phyloP scores from a whole-genome alignment of 2,888 invertebrate genomes.

The Brachypterus glaber region DNA sequence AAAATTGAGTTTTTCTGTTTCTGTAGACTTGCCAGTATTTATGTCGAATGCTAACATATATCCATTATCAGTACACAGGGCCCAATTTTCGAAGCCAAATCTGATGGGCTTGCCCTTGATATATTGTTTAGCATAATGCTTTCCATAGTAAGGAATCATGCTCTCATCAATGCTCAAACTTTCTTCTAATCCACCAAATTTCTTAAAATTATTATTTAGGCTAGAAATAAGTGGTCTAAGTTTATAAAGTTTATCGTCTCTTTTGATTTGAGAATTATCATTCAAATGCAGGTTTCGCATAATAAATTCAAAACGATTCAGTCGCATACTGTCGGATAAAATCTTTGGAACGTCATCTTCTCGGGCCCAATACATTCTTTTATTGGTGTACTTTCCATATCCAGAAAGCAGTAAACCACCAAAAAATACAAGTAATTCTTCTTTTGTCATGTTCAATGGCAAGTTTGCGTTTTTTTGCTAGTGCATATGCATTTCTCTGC shows the following conservation, averaged over 20 bases:
- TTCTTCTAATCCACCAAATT: conserved; percentile 17
- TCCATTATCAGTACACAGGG: conserved; percentile 19
- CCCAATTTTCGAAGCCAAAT: conserved; percentile 22
- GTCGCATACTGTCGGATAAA: conserved; percentile 6
- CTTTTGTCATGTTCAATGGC: conserved; percentile 11
- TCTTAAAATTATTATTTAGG: conserved; percentile 13
- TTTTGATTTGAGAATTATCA: conserved; percentile 5
- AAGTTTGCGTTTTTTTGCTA: conserved; percentile 15
- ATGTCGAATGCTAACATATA: conserved; percentile 22
- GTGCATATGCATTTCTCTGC: conserved; percentile 12
- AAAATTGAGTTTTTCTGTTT: conserved; percentile 3
- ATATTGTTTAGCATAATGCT: conserved; percentile 19
- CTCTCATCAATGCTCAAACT: conserved; percentile 16
- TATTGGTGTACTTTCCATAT: conserved; percentile 7
- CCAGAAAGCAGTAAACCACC: conserved; percentile 9
- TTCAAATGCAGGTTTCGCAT: conserved; percentile 4
- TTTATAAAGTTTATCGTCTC: conserved; percentile 16
- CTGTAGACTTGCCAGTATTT: conserved; percentile 19
- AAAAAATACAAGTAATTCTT: conserved; percentile 7
- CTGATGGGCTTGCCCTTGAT: conserved; percentile 20
- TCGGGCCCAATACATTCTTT: conserved; percentile 7
- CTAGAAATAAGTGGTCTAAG: conserved; percentile 13
- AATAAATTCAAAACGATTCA: conserved; percentile 6
- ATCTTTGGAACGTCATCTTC: conserved; percentile 9
- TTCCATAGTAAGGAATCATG: conserved; percentile 20